phyloP scores from a whole-genome alignment of 1,140 invertebrate species.

The Anoplolepis gracilipes region DNA sequence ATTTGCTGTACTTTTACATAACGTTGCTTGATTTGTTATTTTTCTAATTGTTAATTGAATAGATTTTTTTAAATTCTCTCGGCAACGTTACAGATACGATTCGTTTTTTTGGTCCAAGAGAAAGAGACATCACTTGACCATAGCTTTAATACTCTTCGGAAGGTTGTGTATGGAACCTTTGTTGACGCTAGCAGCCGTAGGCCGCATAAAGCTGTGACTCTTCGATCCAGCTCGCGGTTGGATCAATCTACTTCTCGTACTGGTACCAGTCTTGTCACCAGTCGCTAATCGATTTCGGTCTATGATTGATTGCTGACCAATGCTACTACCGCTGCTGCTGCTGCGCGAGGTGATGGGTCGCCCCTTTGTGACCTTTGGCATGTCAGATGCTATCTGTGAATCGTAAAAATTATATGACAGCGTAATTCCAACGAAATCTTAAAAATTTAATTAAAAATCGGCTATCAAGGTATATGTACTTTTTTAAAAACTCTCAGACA shows the following conservation, averaged over 20 bases:
- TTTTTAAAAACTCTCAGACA: not conserved
- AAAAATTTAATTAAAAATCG: not conserved
- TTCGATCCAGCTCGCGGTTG: slow-evolving; percentile 77
- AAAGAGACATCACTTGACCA: slow-evolving; percentile 76
- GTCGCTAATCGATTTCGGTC: slow-evolving; percentile 61
- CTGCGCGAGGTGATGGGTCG: slow-evolving; percentile 87
- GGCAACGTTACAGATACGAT: not conserved
- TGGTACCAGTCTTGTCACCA: slow-evolving; percentile 58
- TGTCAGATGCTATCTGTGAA: slow-evolving; percentile 57
- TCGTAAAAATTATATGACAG: slow-evolving; percentile 14
- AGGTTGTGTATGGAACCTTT: slow-evolving; percentile 86
- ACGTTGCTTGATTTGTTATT: slow-evolving; percentile 8
- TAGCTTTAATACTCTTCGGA: slow-evolving; percentile 82
- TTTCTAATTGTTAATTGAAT: slow-evolving; percentile 27
- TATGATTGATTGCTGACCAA: slow-evolving; percentile 80
- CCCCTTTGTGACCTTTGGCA: slow-evolving; percentile 56
- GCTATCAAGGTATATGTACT: not conserved
- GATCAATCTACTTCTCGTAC: slow-evolving; percentile 74
- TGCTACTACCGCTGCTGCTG: slow-evolving; percentile 89
- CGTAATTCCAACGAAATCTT: not conserved
- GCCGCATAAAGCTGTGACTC: slow-evolving; percentile 88
- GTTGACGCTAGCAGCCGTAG: slow-evolving; percentile 88
- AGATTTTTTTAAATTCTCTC: not conserved
- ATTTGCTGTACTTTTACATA: not conserved
- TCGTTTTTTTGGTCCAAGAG: not conserved